These are phyloP conservation scores for Barbus barbus DNA, from an alignment of 2,113 vertebrate genomes.

Conservation along the genomic window DNA sequence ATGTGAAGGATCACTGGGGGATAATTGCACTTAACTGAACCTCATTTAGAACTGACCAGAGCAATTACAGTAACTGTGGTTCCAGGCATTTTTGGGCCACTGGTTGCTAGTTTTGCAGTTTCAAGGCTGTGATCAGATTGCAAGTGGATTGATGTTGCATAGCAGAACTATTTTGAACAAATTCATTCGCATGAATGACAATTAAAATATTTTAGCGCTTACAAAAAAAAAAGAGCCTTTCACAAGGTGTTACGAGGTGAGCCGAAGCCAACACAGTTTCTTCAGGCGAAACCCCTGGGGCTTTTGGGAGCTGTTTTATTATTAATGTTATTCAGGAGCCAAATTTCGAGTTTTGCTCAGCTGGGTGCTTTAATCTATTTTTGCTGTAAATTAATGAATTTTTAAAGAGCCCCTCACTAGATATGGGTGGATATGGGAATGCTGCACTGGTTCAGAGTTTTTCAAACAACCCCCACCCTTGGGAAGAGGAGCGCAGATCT, in stretches of 20 bases:
- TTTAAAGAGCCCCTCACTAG: slow-evolving; percentile 77
- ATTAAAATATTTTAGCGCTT: slow-evolving; percentile 68
- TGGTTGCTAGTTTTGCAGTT: slow-evolving; percentile 69
- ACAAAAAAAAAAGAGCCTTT: slow-evolving; percentile 68
- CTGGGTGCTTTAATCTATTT: slow-evolving; percentile 81
- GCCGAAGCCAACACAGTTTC: slow-evolving; percentile 64
- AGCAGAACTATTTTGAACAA: slow-evolving; percentile 54
- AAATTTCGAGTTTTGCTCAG: slow-evolving; percentile 79
- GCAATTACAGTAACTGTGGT: slow-evolving; percentile 77
- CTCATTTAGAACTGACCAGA: slow-evolving; percentile 75
- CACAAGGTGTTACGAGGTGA: slow-evolving; percentile 71
- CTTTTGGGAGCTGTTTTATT: slow-evolving; percentile 72
- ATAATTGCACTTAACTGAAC: slow-evolving; percentile 79
- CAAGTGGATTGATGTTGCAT: slow-evolving; percentile 66
- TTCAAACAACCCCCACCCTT: slow-evolving; percentile 62
- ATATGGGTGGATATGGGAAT: slow-evolving; percentile 73
- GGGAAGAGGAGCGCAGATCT: slow-evolving; percentile 68
- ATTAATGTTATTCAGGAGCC: slow-evolving; percentile 80
- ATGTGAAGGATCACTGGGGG: slow-evolving; percentile 75
- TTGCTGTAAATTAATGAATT: slow-evolving; percentile 84
- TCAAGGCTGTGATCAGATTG: slow-evolving; percentile 67
- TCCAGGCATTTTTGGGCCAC: slow-evolving; percentile 67
- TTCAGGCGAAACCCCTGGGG: slow-evolving; percentile 64
- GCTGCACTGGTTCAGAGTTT: slow-evolving; percentile 68
- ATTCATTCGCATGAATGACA: slow-evolving; percentile 68